These are phyloP conservation scores for Folsomia manolachei DNA, from an alignment of 2,888 invertebrate species.

Conservation along the genomic window DNA sequence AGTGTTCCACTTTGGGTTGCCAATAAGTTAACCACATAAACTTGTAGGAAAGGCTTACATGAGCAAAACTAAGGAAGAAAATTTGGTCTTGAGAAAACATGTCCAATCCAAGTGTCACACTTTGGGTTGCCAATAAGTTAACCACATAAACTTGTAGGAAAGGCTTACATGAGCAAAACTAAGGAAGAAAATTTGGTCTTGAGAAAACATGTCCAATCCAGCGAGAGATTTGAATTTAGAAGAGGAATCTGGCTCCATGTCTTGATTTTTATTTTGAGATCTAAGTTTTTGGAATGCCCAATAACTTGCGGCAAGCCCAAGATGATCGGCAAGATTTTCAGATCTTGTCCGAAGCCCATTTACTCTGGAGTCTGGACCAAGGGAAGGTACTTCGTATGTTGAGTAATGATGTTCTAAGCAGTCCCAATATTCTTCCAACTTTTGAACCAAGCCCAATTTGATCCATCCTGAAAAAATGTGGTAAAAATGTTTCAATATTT, in stretches of 20 bases:
- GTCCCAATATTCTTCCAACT: conserved; percentile 31
- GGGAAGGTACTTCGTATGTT: conserved; percentile 37
- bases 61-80: neutral
- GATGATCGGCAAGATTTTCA: conserved; percentile 43
- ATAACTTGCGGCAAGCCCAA: conserved; percentile 35
- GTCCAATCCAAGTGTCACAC: neutral
- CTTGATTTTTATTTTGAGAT: neutral
- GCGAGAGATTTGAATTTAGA: conserved; percentile 17
- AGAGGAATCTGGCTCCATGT: neutral
- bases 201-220: conserved; percentile 33
- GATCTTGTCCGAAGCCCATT: conserved; percentile 38
- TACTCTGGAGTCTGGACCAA: conserved; percentile 37
- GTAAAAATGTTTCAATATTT: neutral
- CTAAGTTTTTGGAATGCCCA: conserved; percentile 34
- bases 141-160: neutral
- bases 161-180: conserved; percentile 39
- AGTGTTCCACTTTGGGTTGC: conserved; percentile 4
- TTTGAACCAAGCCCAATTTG: conserved; percentile 26
- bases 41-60: neutral
- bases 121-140: conserved; percentile 3
- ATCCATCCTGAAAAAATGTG: conserved; percentile 30
- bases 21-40: neutral
- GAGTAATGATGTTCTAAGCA: conserved; percentile 33
- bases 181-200: conserved; percentile 39
- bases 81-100: conserved; percentile 27